A percentile compares a stretch with the other conserved stretches of the same genome.
These are phyloP conservation scores for Clavelina lepadiformis DNA, from an alignment of 23 tunicate species.

Conservation along the genomic window DNA sequence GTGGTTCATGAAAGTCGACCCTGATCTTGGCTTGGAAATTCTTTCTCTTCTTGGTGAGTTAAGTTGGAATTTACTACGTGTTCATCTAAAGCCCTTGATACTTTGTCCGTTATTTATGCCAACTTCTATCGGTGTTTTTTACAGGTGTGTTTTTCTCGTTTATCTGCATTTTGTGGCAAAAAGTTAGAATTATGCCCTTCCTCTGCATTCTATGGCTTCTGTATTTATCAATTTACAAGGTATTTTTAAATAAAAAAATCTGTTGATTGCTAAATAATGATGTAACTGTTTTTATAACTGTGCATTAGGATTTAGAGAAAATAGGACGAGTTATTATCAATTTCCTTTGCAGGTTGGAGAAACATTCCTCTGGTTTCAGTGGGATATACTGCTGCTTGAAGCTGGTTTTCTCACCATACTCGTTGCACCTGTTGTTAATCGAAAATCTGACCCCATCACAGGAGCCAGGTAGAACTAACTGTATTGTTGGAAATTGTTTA, in stretches of 20 bases:
- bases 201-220: slow-evolving; percentile 55
- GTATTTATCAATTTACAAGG: slow-evolving; percentile 79
- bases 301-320: too few relatives aligned
- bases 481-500: not conserved
- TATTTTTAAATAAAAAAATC: slow-evolving; percentile 1
- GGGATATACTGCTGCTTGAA: slow-evolving; percentile 96
- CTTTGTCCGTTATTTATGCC: too few relatives aligned
- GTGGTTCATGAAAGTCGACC: slow-evolving; percentile 39
- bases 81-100: too few relatives aligned
- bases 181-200: slow-evolving; percentile 23
- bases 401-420: slow-evolving; percentile 72
- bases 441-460: not conserved
- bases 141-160: slow-evolving; percentile 56
- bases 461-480: slow-evolving; percentile 1
- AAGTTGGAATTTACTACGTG: too few relatives aligned
- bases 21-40: slow-evolving; percentile 40
- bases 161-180: slow-evolving; percentile 32
- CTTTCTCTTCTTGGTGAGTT: slow-evolving; percentile 28
- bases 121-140: too few relatives aligned
- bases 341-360: slow-evolving; percentile 75
- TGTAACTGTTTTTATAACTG: too few relatives aligned
- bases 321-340: too few relatives aligned
- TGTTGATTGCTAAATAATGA: not conserved
- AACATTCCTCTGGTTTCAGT: slow-evolving; percentile 95
- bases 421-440: slow-evolving; percentile 32